phyloP scores from a whole-genome alignment of 2,888 invertebrate species.

The Caenorhabditis sulstoni region DNA sequence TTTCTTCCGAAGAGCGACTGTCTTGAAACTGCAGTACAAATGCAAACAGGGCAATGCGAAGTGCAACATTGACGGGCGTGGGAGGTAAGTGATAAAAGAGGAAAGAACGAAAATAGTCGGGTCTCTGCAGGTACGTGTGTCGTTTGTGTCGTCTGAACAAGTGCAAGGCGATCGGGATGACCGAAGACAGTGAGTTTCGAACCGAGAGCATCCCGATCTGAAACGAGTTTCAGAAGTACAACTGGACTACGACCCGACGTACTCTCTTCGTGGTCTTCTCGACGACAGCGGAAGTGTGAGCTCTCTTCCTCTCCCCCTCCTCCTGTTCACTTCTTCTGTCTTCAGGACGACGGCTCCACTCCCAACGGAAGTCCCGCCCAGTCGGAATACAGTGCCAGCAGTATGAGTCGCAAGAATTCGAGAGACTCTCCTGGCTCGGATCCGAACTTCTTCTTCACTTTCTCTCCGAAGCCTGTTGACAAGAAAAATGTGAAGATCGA shows the following conservation, averaged over 20 bases:
- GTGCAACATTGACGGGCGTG: constrained; percentile 51
- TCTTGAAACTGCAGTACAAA: constrained; percentile 53
- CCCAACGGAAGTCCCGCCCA: constrained; percentile 39
- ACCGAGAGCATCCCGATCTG: neutral
- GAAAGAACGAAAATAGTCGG: neutral
- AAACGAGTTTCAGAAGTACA: constrained; percentile 33
- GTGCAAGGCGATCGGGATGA: constrained; percentile 52
- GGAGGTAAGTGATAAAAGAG: constrained; percentile 17
- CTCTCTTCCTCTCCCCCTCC: too few relatives aligned
- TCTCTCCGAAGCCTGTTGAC: constrained; percentile 33
- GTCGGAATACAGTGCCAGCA: constrained; percentile 31
- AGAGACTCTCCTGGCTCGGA: constrained; percentile 33
- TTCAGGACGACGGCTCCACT: constrained; percentile 41
- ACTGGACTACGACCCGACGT: constrained; percentile 54
- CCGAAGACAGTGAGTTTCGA: constrained; percentile 35
- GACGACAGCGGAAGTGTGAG: constrained; percentile 50
- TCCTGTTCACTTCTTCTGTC: neutral
- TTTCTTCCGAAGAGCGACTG: constrained; percentile 58
- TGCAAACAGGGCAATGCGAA: constrained; percentile 38
- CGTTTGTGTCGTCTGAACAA: constrained; percentile 39
- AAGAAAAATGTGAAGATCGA: constrained; percentile 40
- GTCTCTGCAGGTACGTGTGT: constrained; percentile 34
- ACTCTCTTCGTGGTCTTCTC: constrained; percentile 35
- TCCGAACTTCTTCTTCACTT: constrained; percentile 38
- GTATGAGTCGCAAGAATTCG: constrained; percentile 23